A percentile compares a stretch with the other conserved stretches of the same genome.
Conservation (phyloP, 1,140 invertebrate genomes). For the Campoletis sonorensis region DNA sequence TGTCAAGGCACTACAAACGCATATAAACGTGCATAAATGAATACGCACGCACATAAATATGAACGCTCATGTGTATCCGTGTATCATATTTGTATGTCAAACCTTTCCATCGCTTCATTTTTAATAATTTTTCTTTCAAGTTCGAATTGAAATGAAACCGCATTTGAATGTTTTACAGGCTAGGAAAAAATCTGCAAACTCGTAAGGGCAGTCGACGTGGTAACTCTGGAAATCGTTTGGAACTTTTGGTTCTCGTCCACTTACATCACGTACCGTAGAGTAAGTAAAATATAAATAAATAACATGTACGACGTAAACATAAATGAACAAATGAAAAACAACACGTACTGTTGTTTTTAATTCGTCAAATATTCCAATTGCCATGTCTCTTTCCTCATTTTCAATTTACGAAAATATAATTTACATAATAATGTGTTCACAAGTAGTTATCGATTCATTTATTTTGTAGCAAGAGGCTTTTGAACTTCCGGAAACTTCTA, state of each 20-base stretch:
- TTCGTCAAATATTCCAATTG: too few relatives aligned
- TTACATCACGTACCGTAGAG: constrained; percentile 89
- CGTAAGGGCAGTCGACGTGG: constrained; percentile 85
- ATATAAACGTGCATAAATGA: too few relatives aligned
- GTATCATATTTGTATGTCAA: not conserved
- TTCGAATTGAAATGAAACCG: not conserved
- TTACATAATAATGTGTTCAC: too few relatives aligned
- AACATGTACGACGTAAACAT: not conserved
- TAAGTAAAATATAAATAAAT: constrained; percentile 56
- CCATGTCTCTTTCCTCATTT: too few relatives aligned
- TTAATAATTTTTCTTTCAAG: not conserved
- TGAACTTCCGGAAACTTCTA: constrained; percentile 18
- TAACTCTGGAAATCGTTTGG: constrained; percentile 86
- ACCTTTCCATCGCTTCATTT: not conserved
- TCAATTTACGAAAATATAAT: too few relatives aligned
- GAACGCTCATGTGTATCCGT: not conserved
- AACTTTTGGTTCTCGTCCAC: constrained; percentile 86
- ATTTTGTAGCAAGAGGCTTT: constrained; percentile 1
- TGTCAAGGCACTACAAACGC: not conserved
- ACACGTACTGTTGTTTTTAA: too few relatives aligned
- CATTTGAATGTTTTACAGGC: constrained; percentile 75
- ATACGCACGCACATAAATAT: too few relatives aligned
- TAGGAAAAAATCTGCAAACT: constrained; percentile 84
- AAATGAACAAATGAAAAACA: too few relatives aligned
- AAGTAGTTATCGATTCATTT: not conserved